A percentile compares a stretch with the other conserved stretches of the same genome.
Conservation (phyloP, 2,113 vertebrate species). For the Corythornis cristatus region DNA sequence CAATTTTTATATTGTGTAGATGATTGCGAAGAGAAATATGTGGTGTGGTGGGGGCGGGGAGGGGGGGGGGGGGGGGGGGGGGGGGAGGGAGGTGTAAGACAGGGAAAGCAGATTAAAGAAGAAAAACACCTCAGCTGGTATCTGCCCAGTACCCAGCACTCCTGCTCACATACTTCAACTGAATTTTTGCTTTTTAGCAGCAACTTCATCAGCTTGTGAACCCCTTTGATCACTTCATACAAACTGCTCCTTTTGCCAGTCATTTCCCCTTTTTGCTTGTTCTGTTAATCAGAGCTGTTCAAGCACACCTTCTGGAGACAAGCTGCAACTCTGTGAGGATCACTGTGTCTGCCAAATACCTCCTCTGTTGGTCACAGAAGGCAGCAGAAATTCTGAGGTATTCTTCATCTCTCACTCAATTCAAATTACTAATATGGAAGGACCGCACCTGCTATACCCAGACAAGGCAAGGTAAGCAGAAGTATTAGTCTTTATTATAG, state of each 20-base stretch:
- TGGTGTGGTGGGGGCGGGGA: too few relatives aligned
- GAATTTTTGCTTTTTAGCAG: neutral
- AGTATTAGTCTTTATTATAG: neutral
- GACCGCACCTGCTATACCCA: neutral
- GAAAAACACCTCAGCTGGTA: neutral
- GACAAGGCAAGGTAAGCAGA: neutral
- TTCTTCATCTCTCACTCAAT: neutral
- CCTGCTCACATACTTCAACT: neutral
- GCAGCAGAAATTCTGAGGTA: neutral
- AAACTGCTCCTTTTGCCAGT: neutral
- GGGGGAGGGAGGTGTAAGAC: fast-evolving
- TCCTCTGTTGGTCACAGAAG: neutral
- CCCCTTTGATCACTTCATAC: neutral
- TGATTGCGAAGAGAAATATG: too few relatives aligned
- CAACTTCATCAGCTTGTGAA: neutral
- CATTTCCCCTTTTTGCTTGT: neutral
- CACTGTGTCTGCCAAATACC: neutral
- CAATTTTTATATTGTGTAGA: too few relatives aligned
- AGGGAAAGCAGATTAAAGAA: neutral
- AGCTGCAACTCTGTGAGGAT: neutral
- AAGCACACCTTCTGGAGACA: neutral
- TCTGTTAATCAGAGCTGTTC: neutral
- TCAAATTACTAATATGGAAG: neutral
- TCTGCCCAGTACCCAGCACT: neutral
- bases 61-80: too few relatives aligned